Base-by-base conservation (phyloP, 2,113 vertebrate genomes). In the Thalassoma bifasciatum region DNA sequence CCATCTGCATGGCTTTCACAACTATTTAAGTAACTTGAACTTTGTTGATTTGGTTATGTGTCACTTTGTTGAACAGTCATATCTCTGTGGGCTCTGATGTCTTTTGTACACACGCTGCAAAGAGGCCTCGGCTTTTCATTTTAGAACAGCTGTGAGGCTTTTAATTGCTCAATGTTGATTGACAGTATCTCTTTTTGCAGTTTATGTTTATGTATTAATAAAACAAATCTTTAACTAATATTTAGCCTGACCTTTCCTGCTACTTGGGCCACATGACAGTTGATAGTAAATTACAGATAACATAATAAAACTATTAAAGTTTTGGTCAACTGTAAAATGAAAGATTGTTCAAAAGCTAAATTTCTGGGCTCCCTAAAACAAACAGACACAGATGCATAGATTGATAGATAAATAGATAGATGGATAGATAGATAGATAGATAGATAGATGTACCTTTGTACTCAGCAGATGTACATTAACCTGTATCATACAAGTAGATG, bases 171-270 rank as follows among this genome's bases (percentile, higher is more conserved):
- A 44, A 34, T 78, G 63, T 57, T 75, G 58, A 77, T 65, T 73
- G 17, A 63, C 66, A 72, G 19, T 77, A 60, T 72, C 56, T 75
- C 71, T 77, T 81, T 87, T 80, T 87, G 80, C 74, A 81, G 70
- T 84, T 58, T 82, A 13, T 70, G 70, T 78, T 90, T 79, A 87
- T 83, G 81, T 72, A 67, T 65, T 44, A 87, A 83, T 87, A 86
- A 90, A 90, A 82, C 1, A 13, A 51, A 64, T 38, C 8, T 36
- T 42, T 83, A 81, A 75, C 34, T 26, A 2, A 52, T 54, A 12
- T 42, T 61, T 65, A 37, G 72, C 11, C 16, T 59, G 0, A 4
- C 24, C 4, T 30, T 63, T 67, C 62, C 13, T 21, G 5, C 14
- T 69, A 36, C 23, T 10, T 0, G 71, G 23, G 19, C 4, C 0